Percentiles rank a stretch among this genome's conserved stretches.
Evolutionary conservation across 2,888 invertebrate species (phyloP).

Genomic region (Drosophila nr. perissopoda): DNA sequence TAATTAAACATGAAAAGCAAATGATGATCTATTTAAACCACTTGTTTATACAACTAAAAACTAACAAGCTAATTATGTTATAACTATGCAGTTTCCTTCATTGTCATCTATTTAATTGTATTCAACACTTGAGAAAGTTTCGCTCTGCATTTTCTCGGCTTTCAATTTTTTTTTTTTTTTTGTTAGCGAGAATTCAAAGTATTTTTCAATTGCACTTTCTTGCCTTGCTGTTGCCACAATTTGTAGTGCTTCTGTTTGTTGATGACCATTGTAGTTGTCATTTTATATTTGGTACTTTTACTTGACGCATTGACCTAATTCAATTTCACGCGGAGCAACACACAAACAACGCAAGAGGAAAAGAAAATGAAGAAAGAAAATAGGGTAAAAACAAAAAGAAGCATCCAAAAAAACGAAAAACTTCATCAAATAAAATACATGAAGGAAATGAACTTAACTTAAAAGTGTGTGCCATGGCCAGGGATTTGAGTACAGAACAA

Average conservation of each 20-base stretch:
- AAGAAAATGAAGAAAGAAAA: constrained; percentile 11
- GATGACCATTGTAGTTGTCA: constrained; percentile 42
- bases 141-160: not conserved
- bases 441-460: constrained; percentile 69
- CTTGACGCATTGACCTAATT: constrained; percentile 75
- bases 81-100: not conserved
- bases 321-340: constrained; percentile 73
- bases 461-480: constrained; percentile 50
- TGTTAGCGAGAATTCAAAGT: constrained; percentile 20
- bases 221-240: constrained; percentile 3
- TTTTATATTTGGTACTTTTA: constrained; percentile 68
- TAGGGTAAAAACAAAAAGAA: constrained; percentile 7
- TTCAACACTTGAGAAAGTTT: not conserved
- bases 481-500: not conserved
- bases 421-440: constrained; percentile 19
- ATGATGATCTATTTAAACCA: not conserved
- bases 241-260: constrained; percentile 17
- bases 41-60: not conserved
- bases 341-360: constrained; percentile 42
- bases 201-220: constrained; percentile 60
- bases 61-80: not conserved
- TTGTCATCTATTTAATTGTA: not conserved
- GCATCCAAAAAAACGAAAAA: constrained; percentile 1
- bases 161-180: not conserved
- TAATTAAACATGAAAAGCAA: not conserved